A percentile compares a stretch with the other conserved stretches of the same genome.
phyloP scores from a whole-genome alignment of 2,888 invertebrate species.

The Ellobium chinense region DNA sequence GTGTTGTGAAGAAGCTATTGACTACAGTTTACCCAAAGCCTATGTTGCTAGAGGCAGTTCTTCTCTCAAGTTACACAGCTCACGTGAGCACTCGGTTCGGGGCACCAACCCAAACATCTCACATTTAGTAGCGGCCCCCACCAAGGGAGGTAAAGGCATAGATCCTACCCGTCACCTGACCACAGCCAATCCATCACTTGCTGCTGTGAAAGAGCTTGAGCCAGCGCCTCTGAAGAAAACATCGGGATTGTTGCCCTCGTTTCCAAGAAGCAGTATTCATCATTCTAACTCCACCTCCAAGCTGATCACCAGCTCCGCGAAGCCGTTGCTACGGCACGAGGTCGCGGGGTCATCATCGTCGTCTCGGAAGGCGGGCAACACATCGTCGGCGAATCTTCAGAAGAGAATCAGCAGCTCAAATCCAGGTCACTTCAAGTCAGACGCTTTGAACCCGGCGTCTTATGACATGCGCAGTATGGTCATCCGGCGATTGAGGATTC shows the following conservation, averaged over 20 bases:
- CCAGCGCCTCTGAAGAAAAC: constrained; percentile 3
- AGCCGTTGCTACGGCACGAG: background rate
- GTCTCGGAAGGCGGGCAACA: background rate
- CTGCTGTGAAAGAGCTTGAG: background rate
- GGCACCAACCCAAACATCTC: background rate
- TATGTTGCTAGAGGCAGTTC: background rate
- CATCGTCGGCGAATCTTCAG: background rate
- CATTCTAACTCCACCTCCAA: background rate
- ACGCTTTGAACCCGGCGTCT: background rate
- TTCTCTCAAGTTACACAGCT: background rate
- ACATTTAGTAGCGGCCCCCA: background rate
- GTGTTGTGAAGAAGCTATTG: constrained; percentile 20
- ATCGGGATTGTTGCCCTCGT: background rate
- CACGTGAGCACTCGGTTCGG: background rate
- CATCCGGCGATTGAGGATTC: background rate
- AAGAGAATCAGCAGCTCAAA: background rate
- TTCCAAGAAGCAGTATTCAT: background rate
- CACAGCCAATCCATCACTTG: background rate
- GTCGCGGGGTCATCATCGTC: background rate
- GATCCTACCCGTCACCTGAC: background rate
- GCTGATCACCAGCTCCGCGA: background rate
- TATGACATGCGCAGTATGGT: background rate
- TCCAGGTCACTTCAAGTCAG: background rate
- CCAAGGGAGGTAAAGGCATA: background rate
- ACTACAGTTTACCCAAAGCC: constrained; percentile 31